phyloP scores from a whole-genome alignment of 1,140 invertebrate species.

The Drosophila micromelanica region DNA sequence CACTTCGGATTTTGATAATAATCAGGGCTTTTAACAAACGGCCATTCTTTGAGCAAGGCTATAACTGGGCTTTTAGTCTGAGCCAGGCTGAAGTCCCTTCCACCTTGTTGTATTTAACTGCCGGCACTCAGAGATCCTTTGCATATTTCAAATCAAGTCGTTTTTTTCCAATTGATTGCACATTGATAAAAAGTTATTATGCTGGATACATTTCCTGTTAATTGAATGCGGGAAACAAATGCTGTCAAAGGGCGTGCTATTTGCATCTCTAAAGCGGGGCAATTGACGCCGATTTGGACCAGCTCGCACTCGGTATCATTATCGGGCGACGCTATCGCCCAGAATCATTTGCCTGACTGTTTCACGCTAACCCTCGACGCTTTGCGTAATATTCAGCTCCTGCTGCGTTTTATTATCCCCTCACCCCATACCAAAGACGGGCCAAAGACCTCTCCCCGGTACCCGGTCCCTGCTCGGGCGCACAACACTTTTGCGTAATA shows the following conservation, averaged over 20 bases:
- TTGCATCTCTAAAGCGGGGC: conserved; percentile 38
- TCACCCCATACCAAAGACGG: too few species aligned
- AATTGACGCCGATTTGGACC: conserved; percentile 40
- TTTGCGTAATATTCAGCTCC: conserved; percentile 68
- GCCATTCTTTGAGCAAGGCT: too few species aligned
- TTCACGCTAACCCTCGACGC: conserved; percentile 22
- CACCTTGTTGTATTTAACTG: too few species aligned
- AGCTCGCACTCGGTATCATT: conserved; percentile 15
- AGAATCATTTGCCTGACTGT: not conserved
- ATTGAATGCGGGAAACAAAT: conserved; percentile 38
- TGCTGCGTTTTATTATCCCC: conserved; percentile 73
- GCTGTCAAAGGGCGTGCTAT: conserved; percentile 45
- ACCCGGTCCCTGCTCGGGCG: conserved; percentile 6
- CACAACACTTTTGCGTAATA: conserved; percentile 79
- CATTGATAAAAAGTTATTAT: conserved; percentile 18
- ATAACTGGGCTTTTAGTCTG: too few species aligned
- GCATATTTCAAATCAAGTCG: conserved; percentile 2
- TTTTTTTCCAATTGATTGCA: conserved; percentile 35
- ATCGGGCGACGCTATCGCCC: conserved; percentile 12
- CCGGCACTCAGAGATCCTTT: not conserved
- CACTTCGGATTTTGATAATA: too few species aligned
- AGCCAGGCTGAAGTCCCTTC: too few species aligned
- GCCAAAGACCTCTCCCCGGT: too few species aligned
- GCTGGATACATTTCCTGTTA: conserved; percentile 33
- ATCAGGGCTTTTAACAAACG: too few species aligned